Conservation (phyloP, 2,888 invertebrate species). For the Aspidiotus rigidus region DNA sequence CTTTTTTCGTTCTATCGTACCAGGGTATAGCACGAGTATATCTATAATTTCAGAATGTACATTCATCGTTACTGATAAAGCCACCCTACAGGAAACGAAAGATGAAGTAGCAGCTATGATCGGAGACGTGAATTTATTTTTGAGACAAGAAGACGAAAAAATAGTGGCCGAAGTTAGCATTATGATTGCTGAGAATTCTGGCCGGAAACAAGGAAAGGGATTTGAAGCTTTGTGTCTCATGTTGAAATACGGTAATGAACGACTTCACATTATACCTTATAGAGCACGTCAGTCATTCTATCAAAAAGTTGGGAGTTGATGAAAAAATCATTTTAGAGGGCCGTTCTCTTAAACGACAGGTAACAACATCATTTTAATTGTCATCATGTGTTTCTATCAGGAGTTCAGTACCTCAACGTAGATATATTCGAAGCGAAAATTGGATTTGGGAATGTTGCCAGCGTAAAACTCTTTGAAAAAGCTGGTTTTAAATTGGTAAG, state of each 20-base stretch:
- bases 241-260: slow-evolving; percentile 62
- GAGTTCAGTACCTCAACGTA: slow-evolving; percentile 53
- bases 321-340: too few species aligned
- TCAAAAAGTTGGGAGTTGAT: too few species aligned
- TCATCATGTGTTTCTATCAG: slow-evolving; percentile 40
- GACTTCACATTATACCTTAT: too few species aligned
- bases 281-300: too few species aligned
- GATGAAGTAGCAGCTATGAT: slow-evolving; percentile 71
- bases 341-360: too few species aligned
- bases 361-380: too few species aligned
- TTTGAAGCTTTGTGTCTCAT: slow-evolving; percentile 72
- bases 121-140: slow-evolving; percentile 89
- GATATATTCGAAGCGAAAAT: slow-evolving; percentile 70
- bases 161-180: slow-evolving; percentile 70
- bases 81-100: neutral
- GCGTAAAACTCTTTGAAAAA: slow-evolving; percentile 70
- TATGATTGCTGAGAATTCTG: slow-evolving; percentile 76
- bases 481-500: slow-evolving; percentile 61
- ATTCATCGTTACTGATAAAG: neutral
- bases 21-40: neutral
- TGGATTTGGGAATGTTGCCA: slow-evolving; percentile 58
- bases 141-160: slow-evolving; percentile 46
- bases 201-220: slow-evolving; percentile 57
- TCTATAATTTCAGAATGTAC: slow-evolving; percentile 1
- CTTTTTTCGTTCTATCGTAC: neutral